Base-by-base conservation (phyloP, 2,113 vertebrate species). In the Plectropomus leopardus region DNA sequence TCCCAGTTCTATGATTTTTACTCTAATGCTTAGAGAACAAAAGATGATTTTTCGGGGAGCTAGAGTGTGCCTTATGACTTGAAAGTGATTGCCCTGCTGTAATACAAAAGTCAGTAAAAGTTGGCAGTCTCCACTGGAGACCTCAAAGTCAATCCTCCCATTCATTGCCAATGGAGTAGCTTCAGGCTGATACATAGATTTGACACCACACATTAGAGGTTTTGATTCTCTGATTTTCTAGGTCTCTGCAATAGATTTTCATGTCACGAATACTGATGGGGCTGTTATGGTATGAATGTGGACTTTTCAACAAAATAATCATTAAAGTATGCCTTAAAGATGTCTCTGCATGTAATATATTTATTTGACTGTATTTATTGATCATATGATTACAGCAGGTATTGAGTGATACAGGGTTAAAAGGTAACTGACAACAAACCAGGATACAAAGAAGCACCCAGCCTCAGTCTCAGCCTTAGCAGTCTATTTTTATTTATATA, bases 381-480 rank as follows among this genome's bases (percentile, higher is more conserved):
- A 50, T 11, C 48, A 10, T 57, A 16, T 57, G 26, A 16, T 76
- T 85, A 74, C 65, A 86, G 63, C 44, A 91, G 77, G 64, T 93
- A 86, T 72, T 86, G 87, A 80, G 88, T 89, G 70, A 88, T 47
- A 30, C 16, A 11, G 58, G 69, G 17, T 26, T 34, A 34, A 61
- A 87, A 83, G 83, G 83, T 91, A 91, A 93, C 64, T 80, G 32
- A 75, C 78, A 61, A 69, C n/a, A 80, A 73, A 55, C 76, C 57
- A 16, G 48, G 47, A 53, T 24, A 55, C 36, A 73, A 54, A 34
- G 30, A 0, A 44, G 23, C 26, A 55, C 48, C 16, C 24, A 23
- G 40, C 26, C 13, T 59, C n/a, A n/a, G n/a, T n/a, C n/a, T n/a
- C n/a, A n/a, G n/a, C n/a, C n/a, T n/a, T n/a, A n/a, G n/a, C n/a